Conservation (phyloP, 30 jellyfish, hydroid and myxozoan genomes). For the Sanderia malayensis region DNA sequence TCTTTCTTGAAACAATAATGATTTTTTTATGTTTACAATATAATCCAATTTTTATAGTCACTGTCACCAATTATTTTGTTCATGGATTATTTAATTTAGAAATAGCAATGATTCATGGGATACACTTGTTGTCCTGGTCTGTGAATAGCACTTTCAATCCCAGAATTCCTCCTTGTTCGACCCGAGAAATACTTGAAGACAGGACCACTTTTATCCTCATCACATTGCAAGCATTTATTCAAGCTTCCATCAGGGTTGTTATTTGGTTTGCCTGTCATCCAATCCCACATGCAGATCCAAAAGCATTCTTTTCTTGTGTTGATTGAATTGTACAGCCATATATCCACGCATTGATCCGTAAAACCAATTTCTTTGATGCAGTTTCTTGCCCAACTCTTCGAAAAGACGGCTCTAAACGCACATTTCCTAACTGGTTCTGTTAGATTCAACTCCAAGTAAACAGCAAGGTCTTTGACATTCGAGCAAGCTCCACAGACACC, state of each 20-base stretch:
- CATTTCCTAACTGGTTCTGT: constrained; percentile 65
- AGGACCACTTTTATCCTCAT: constrained; percentile 73
- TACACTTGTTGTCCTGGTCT: constrained; percentile 67
- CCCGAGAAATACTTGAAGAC: constrained; percentile 70
- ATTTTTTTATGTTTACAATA: too few relatives aligned
- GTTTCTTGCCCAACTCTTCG: constrained; percentile 39
- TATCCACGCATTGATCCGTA: constrained; percentile 53
- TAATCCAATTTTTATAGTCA: too few relatives aligned
- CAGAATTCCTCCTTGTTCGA: constrained; percentile 71
- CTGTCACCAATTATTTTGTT: too few relatives aligned
- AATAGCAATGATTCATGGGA: constrained; percentile 66
- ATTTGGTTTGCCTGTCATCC: constrained; percentile 60
- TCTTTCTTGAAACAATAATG: too few relatives aligned
- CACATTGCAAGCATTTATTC: constrained; percentile 66
- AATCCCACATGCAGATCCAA: constrained; percentile 50
- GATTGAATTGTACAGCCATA: constrained; percentile 46
- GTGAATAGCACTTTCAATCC: constrained; percentile 62
- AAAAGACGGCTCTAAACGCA: constrained; percentile 28
- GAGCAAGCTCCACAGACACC: constrained; percentile 76
- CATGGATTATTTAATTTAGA: background rate
- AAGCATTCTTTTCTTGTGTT: constrained; percentile 61
- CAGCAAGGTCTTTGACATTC: constrained; percentile 46
- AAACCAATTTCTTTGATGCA: constrained; percentile 43
- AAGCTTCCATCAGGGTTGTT: constrained; percentile 68
- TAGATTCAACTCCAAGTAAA: constrained; percentile 44